Base-by-base conservation (phyloP, 2,888 invertebrate genomes). In the Ennomos fuscantarius region DNA sequence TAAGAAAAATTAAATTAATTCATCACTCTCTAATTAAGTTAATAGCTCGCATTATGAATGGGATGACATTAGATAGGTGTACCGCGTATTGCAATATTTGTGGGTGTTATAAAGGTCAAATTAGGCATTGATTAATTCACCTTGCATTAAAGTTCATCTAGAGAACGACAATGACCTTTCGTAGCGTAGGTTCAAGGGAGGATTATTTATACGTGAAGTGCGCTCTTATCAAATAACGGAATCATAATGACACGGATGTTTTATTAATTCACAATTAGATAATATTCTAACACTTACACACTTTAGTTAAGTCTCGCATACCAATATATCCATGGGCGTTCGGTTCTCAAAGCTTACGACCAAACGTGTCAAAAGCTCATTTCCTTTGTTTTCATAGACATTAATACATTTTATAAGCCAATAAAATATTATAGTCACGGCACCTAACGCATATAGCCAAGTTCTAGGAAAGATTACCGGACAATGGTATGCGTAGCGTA, bases 391-490 rank as follows among this genome's bases (percentile, higher is more conserved):
- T 67, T 44, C 49, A 60, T 58, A 55, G 54, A 48, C 47, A 51
- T 60, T 62, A 60, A 52, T 57, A 63, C 51, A 63, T 64, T 61
- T 65, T 65, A 63, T 64, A 60, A 60, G 58, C 60, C 66, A 63
- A 68, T 75, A 70, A 57, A 73, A 73, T 80, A 88, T 84, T 80
- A 74, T 70, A 70, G 78, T 86, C 88, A 88, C 87, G 85, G 73
- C 69, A 78, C 74, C 78, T 81, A 82, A 82, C 84, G 83, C 82
- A 87, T 87, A 84, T 82, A 80, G 82, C 80, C 70, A 69, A 78
- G 76, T 91, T 91, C 91, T 86, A 83, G 84, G 91, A 91, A 92
- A 87, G 86, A 90, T 89, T 86, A 89, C 83, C 80, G 84, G 84
- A 89, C 90, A 90, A 89, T 85, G 76, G 83, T 77, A 77, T 84